Evolutionary conservation across 2,113 vertebrate species (phyloP).

Genomic region (Bucco capensis): DNA sequence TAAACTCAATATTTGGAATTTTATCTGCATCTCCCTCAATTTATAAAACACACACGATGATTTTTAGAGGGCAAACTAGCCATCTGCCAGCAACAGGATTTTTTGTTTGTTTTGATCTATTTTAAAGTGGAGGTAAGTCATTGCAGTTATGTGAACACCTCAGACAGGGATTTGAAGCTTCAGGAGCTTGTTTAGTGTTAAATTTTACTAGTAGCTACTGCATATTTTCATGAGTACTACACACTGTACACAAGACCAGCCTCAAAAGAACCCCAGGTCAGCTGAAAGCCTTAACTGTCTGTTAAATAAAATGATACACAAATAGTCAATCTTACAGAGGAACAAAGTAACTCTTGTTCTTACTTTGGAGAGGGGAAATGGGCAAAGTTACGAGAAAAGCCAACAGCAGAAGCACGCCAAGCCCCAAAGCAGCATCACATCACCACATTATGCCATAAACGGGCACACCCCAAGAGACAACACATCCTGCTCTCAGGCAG

Average conservation of each 20-base stretch:
- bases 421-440: background rate
- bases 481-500: background rate
- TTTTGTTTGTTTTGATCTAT: background rate
- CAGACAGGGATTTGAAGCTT: background rate
- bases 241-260: background rate
- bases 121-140: background rate
- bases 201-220: background rate
- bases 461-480: accelerated
- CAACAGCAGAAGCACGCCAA: background rate
- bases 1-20: background rate
- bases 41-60: background rate
- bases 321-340: background rate
- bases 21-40: background rate
- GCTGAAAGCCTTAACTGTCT: background rate
- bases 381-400: background rate
- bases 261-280: background rate
- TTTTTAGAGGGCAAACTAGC: background rate
- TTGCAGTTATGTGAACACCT: background rate
- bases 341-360: background rate
- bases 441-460: background rate
- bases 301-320: background rate
- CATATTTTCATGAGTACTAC: background rate
- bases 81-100: background rate
- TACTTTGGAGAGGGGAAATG: background rate
- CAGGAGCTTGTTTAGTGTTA: background rate